phyloP scores from a whole-genome alignment of 2,113 vertebrate species.

The Lynx canadensis region DNA sequence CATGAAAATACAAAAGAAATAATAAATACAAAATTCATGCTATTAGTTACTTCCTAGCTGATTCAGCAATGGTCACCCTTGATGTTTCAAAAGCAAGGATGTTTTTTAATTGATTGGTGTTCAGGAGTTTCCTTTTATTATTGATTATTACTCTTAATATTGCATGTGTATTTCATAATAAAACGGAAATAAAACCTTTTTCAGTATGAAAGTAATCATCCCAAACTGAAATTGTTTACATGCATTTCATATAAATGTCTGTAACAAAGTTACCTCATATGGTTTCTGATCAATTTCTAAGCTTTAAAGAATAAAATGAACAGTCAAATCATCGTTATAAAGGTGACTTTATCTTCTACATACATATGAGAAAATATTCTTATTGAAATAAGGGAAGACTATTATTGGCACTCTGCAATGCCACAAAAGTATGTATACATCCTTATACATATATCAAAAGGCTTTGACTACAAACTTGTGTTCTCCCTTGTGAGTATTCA shows the following conservation, averaged over 20 bases:
- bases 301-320: background rate
- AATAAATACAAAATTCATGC: background rate
- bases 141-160: background rate
- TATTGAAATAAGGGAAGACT: background rate
- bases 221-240: background rate
- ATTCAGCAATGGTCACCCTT: background rate
- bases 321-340: background rate
- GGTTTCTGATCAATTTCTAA: background rate
- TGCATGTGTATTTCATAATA: background rate
- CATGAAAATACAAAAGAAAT: background rate
- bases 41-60: background rate
- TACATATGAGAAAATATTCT: background rate
- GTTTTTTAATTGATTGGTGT: background rate
- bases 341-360: background rate
- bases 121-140: background rate
- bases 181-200: background rate
- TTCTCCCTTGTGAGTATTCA: background rate
- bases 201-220: background rate
- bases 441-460: background rate
- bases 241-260: background rate
- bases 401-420: background rate
- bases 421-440: background rate
- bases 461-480: background rate
- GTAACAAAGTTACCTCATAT: background rate
- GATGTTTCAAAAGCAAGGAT: background rate